phyloP scores from a whole-genome alignment of 2,888 invertebrate species.

The Deroplatys truncata region DNA sequence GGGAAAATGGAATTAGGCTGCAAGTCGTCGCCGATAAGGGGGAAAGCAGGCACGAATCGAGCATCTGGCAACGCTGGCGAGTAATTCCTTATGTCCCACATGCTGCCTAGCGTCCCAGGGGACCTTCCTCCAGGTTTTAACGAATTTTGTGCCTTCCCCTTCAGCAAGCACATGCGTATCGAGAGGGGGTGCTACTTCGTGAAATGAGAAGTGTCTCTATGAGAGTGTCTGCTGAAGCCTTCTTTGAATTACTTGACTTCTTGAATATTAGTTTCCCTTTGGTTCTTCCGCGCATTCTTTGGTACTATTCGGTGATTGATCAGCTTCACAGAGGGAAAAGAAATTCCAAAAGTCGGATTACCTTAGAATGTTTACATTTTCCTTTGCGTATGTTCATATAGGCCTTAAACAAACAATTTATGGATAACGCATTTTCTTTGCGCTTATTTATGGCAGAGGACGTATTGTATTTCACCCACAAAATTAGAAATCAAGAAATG shows the following conservation, averaged over 20 bases:
- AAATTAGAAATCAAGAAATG: too few relatives aligned
- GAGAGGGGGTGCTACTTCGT: background rate
- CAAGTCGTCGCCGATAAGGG: background rate
- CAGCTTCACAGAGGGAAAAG: background rate
- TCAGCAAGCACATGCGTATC: background rate
- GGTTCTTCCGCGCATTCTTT: background rate
- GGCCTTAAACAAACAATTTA: too few relatives aligned
- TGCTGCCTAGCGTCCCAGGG: background rate
- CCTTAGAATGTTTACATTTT: too few relatives aligned
- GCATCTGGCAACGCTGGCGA: background rate
- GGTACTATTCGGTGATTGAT: background rate
- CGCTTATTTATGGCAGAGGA: too few relatives aligned
- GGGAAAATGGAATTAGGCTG: background rate
- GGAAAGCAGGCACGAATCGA: background rate
- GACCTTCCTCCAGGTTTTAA: background rate
- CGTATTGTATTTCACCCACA: too few relatives aligned
- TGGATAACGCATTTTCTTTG: too few relatives aligned
- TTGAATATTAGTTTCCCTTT: background rate
- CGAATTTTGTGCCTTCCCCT: background rate
- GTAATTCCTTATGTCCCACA: background rate
- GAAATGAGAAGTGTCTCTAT: background rate
- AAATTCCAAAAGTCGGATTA: too few relatives aligned
- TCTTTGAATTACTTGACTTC: background rate
- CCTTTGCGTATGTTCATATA: too few relatives aligned
- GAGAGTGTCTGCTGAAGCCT: background rate